Conservation (phyloP, 2,113 vertebrate genomes). For the Passer montanus region DNA sequence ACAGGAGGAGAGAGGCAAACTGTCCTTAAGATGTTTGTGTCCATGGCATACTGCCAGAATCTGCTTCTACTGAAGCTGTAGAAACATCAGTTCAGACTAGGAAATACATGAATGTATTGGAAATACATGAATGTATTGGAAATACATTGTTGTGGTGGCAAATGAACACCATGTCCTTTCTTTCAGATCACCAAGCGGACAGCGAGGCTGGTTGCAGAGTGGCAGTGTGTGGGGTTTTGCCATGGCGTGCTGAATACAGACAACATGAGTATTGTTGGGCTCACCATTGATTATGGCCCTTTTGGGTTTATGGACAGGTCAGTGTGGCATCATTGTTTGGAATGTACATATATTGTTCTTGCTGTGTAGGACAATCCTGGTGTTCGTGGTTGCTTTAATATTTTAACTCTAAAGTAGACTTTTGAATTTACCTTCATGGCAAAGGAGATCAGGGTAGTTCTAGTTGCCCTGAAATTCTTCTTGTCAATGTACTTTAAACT, state of each 20-base stretch:
- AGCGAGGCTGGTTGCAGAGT: constrained; percentile 88
- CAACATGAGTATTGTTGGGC: constrained; percentile 96
- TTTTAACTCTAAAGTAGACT: neutral
- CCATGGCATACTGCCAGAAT: neutral
- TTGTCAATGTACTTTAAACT: neutral
- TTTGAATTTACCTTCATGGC: neutral
- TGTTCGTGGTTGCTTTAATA: neutral
- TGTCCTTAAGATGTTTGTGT: neutral
- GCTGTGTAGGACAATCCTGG: neutral
- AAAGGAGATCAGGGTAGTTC: neutral
- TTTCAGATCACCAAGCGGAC: constrained; percentile 85
- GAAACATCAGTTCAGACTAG: neutral
- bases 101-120: neutral
- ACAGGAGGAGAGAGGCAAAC: neutral
- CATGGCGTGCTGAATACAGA: constrained; percentile 97
- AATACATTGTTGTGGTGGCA: neutral
- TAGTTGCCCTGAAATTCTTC: neutral
- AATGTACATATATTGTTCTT: fast-evolving
- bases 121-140: neutral
- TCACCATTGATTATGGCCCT: constrained; percentile 95
- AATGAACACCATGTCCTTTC: neutral
- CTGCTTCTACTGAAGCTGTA: neutral
- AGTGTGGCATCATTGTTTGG: neutral
- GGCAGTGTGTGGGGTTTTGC: constrained; percentile 98
- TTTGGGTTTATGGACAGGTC: constrained; percentile 98